Evolutionary conservation across 2,113 vertebrate species (phyloP).

Genomic region (Malaclemys terrapin): DNA sequence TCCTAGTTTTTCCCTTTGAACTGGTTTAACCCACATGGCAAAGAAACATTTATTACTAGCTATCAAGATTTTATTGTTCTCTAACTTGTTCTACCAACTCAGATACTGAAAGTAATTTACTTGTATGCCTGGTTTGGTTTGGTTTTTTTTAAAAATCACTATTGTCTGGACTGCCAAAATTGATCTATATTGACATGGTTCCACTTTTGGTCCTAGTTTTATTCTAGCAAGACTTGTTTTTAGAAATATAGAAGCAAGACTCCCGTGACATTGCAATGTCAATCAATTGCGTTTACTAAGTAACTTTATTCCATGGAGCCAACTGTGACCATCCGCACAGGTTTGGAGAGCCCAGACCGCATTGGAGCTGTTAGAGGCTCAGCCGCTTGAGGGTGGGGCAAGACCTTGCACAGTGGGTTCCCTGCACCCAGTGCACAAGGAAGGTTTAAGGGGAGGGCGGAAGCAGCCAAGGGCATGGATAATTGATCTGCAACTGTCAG

Average conservation of each 20-base stretch:
- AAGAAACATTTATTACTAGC: constrained; percentile 38
- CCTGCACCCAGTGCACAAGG: neutral
- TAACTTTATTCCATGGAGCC: neutral
- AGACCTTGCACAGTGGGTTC: neutral
- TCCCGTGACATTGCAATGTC: neutral
- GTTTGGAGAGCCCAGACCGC: neutral
- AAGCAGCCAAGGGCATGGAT: neutral
- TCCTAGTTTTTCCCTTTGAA: neutral
- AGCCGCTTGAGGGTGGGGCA: neutral
- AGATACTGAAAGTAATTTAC: constrained; percentile 70
- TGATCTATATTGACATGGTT: neutral
- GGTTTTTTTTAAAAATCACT: neutral
- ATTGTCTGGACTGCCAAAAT: neutral
- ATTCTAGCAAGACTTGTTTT: neutral
- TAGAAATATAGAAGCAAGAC: neutral
- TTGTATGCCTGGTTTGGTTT: constrained; percentile 3
- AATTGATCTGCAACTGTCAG: neutral
- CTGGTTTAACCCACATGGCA: neutral
- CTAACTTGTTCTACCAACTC: constrained; percentile 37
- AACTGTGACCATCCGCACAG: neutral
- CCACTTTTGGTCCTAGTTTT: neutral
- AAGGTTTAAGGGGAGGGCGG: neutral
- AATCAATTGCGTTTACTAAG: neutral
- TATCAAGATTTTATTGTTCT: constrained; percentile 52
- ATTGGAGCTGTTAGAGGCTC: fast-evolving